Percentiles rank a stretch among this genome's conserved stretches.
phyloP scores from a whole-genome alignment of 2,113 vertebrate species.

The Phaetusa simplex region DNA sequence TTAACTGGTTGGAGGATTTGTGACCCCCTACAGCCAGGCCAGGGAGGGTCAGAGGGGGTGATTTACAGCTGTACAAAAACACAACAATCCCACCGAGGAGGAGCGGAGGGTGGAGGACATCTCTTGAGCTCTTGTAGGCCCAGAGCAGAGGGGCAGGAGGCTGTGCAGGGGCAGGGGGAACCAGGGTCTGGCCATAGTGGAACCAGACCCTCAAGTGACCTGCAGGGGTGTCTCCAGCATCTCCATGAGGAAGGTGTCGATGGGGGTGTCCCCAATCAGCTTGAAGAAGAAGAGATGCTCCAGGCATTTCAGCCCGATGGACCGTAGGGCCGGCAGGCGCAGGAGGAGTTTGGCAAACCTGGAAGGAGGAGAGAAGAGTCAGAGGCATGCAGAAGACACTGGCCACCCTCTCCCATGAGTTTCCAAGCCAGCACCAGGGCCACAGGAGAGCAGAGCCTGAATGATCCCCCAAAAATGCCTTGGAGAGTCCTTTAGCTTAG shows the following conservation, averaged over 20 bases:
- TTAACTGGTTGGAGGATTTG: not conserved
- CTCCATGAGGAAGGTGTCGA: conserved; percentile 98
- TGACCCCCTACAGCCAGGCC: not conserved
- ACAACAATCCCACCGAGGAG: conserved; percentile 31
- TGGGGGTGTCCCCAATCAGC: conserved; percentile 95
- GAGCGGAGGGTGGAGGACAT: not conserved
- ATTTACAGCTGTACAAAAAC: conserved; percentile 56
- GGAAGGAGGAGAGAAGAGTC: not conserved
- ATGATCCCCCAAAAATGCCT: not conserved
- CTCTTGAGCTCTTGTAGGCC: conserved; percentile 7
- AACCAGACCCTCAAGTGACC: conserved; percentile 82
- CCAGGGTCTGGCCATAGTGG: not conserved
- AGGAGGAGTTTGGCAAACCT: conserved; percentile 95
- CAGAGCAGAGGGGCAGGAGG: not conserved
- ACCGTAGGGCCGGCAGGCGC: conserved; percentile 90
- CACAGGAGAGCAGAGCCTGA: not conserved
- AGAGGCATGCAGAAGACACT: not conserved
- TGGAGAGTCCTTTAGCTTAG: not conserved
- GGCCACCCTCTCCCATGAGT: accelerated
- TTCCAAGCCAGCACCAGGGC: not conserved
- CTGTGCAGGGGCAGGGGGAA: not conserved
- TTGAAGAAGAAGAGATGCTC: conserved; percentile 99
- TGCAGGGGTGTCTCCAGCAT: conserved; percentile 95
- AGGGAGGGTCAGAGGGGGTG: not conserved
- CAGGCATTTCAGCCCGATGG: conserved; percentile 93